phyloP scores from a whole-genome alignment of 2,797 vertebrate genomes.

The Melanotaenia pygmaea region DNA sequence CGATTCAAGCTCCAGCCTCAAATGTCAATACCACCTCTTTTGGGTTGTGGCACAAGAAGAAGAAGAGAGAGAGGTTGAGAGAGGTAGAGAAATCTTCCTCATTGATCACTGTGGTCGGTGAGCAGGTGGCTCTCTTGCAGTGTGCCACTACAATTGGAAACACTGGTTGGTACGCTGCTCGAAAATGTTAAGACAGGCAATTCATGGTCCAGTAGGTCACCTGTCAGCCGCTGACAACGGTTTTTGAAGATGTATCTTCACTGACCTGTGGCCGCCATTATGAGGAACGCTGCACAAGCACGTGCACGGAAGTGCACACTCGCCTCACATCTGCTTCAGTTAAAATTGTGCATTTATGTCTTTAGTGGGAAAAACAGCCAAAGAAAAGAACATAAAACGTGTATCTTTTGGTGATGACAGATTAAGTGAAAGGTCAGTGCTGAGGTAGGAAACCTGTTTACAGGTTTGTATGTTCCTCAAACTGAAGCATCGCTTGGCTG shows the following conservation, averaged over 20 bases:
- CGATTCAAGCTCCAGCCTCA: constrained; percentile 87
- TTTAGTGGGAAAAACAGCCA: constrained; percentile 40
- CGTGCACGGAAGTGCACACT: constrained; percentile 25
- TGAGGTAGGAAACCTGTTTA: constrained; percentile 29
- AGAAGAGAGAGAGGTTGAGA: constrained; percentile 12
- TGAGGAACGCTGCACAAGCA: constrained; percentile 39
- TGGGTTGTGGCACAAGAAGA: constrained; percentile 81
- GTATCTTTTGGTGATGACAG: constrained; percentile 47
- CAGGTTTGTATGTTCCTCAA: constrained; percentile 6
- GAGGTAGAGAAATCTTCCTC: constrained; percentile 87
- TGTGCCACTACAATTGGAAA: constrained; percentile 84
- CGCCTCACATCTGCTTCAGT: constrained; percentile 52
- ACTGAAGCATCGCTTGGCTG: constrained; percentile 11
- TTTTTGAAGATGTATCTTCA: constrained; percentile 74
- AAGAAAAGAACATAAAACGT: constrained; percentile 48
- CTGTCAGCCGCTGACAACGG: constrained; percentile 78
- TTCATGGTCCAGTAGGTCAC: constrained; percentile 76
- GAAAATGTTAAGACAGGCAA: constrained; percentile 77
- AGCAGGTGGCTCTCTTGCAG: constrained; percentile 85
- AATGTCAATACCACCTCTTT: constrained; percentile 94
- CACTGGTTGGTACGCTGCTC: constrained; percentile 71
- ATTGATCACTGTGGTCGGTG: constrained; percentile 90
- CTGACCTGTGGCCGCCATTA: constrained; percentile 76
- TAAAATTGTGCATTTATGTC: constrained; percentile 64
- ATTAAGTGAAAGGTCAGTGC: constrained; percentile 50